Conservation (phyloP, 2,888 invertebrate genomes). For the Deilephila porcellus region DNA sequence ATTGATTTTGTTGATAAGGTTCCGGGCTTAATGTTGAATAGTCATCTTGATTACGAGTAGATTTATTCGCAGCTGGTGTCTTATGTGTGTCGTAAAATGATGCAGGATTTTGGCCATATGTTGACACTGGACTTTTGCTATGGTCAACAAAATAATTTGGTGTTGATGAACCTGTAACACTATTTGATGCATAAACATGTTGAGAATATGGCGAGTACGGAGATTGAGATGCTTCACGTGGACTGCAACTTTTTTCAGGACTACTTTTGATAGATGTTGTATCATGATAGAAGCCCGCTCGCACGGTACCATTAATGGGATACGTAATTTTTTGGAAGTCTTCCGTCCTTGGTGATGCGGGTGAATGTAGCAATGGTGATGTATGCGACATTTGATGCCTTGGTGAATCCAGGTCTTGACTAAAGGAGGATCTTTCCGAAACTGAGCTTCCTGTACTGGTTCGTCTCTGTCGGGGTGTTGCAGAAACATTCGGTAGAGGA, state of each 20-base stretch:
- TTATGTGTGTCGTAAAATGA: constrained; percentile 87
- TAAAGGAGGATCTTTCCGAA: constrained; percentile 91
- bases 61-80: constrained; percentile 72
- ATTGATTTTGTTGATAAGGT: constrained; percentile 81
- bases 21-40: constrained; percentile 83
- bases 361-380: constrained; percentile 89
- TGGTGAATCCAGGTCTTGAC: constrained; percentile 90
- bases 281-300: constrained; percentile 95
- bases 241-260: constrained; percentile 93
- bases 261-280: constrained; percentile 93
- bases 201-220: constrained; percentile 78
- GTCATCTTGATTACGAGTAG: constrained; percentile 82
- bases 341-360: constrained; percentile 90
- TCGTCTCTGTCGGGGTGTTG: constrained; percentile 85
- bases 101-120: constrained; percentile 79
- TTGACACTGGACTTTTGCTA: constrained; percentile 75
- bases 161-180: constrained; percentile 64
- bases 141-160: constrained; percentile 78
- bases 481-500: constrained; percentile 63
- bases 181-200: constrained; percentile 78
- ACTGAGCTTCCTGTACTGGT: constrained; percentile 92
- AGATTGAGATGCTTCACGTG: constrained; percentile 87
- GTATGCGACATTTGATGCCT: constrained; percentile 90
- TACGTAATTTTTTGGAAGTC: constrained; percentile 88
- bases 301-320: constrained; percentile 91